phyloP scores from a whole-genome alignment of 2,888 invertebrate genomes.

The Acrobasis suavella region DNA sequence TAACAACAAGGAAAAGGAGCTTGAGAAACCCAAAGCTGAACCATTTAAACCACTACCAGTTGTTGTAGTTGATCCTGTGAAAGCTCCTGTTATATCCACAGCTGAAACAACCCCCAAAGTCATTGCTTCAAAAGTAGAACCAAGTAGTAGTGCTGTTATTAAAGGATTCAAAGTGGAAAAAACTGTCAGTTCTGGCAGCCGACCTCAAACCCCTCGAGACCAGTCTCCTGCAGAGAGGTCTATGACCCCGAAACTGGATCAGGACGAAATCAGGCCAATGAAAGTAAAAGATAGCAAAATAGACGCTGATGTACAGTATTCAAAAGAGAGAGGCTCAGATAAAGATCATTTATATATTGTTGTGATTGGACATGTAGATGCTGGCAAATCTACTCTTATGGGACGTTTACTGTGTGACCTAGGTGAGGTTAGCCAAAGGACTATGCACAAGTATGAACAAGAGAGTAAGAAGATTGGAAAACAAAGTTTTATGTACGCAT shows the following conservation, averaged over 20 bases:
- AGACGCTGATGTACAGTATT: conserved; percentile 84
- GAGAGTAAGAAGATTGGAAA: conserved; percentile 98
- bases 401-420: conserved; percentile 94
- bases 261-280: conserved; percentile 65
- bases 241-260: conserved; percentile 66
- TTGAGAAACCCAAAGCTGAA: conserved; percentile 40
- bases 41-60: conserved; percentile 45
- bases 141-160: conserved; percentile 61
- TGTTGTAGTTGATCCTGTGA: conserved; percentile 51
- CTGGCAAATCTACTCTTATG: conserved; percentile 98
- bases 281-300: conserved; percentile 80
- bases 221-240: conserved; percentile 87
- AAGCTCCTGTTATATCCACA: conserved; percentile 52
- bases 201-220: conserved; percentile 83
- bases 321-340: conserved; percentile 88
- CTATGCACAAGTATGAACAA: conserved; percentile 98
- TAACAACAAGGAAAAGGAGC: conserved; percentile 47
- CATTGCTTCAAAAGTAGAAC: conserved; percentile 70
- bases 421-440: conserved; percentile 92
- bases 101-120: conserved; percentile 58
- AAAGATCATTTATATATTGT: conserved; percentile 96
- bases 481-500: conserved; percentile 98
- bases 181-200: conserved; percentile 50
- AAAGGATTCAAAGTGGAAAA: conserved; percentile 83
- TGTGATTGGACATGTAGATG: conserved; percentile 98